Evolutionary conservation across 2,797 vertebrate species (phyloP), one percentile per base, ranked within the genome.

Genomic region (Miichthys miiuy): DNA sequence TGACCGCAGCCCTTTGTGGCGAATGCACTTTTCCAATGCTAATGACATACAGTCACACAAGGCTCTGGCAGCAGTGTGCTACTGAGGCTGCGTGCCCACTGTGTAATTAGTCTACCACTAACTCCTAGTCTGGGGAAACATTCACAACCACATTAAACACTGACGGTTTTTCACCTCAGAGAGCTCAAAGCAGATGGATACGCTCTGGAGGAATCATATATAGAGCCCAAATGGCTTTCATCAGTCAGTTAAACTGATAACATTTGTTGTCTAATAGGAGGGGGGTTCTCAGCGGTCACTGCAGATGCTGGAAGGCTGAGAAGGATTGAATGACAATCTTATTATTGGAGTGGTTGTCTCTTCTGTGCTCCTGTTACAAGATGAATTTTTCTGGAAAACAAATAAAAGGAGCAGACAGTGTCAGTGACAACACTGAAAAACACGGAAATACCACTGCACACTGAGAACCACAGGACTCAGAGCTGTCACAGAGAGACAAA

Each of bases 31-130:
- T 95, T 95, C 94, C 94, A 94, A 92, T 92, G 90, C 94, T 95
- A 94, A 95, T 94, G 91, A 95, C 93, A 94, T 89, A 83, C 92
- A 95, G 94, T 94, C 91, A 93, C 91, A 93, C 90, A 88, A 89
- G 82, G 81, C 88, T 90, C 91, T 93, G 87, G 91, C 92, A 92
- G 85, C 86, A 63, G 82, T 63, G 80, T 70, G 87, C 87, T 89
- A 74, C 87, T 70, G 80, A 76, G 90, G 91, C 93, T 91, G 81
- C 41, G 67, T 88, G 92, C 93, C 93, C 90, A 83, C 90, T 89
- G 84, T 91, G 90, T 94, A 95, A 95, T 95, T 95, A 95, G 87
- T 91, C 89, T 79, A 91, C 94, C 93, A 85, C 94, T 95, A 95
- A 94, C 91, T 93, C 90, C 88, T 87, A 87, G 93, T 93, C 92